Base-by-base conservation (phyloP, 2,888 invertebrate genomes). In the Sipha maydis region DNA sequence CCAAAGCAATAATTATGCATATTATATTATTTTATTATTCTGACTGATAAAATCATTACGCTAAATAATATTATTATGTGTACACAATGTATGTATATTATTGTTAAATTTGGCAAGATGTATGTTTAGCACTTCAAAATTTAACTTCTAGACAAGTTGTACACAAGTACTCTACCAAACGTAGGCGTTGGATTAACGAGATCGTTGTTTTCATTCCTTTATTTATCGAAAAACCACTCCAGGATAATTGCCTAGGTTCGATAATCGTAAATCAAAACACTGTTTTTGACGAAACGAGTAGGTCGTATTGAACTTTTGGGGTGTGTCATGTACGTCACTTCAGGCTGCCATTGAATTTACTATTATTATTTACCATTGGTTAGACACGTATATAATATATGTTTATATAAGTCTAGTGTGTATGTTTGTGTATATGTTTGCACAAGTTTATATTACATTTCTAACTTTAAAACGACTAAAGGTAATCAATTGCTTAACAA, bases 191-290 rank as follows among this genome's bases (percentile, higher is more conserved):
- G 80, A 80, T 80, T 80, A 67, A 80, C 80, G 80, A 67, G 67
- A 41, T 80, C 80, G 67, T 67, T 19, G 67, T 80, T 80, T 80
- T 67, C n/a, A 79, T 79, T 79, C 31, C 61, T 61, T 69, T 69
- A 69, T 69, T 69, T 69, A 69, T 69, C 34, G 34, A 61, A 79
- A 28, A 79, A 61, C 79, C 34, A 79, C 34, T 79, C n/a, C 19
- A 31, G 54, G 54, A 56, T 69, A 28, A 69, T 69, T 69, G 69
- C 69, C 11, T 69, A 28, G 25, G 8, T 69, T 69, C 69, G 21
- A 56, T 83, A 38, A 73, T 56, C 73, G 73, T 83, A 83, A 83
- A 83, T 83, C 73, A 73, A 83, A 83, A 73, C n/a, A n/a, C n/a
- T 34, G n/a, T 73, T 73, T 31, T 73, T 54, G 73, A 73, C 83